These are phyloP conservation scores for Drosophila melanosoma DNA, from an alignment of 2,888 invertebrate species.

Conservation along the genomic window DNA sequence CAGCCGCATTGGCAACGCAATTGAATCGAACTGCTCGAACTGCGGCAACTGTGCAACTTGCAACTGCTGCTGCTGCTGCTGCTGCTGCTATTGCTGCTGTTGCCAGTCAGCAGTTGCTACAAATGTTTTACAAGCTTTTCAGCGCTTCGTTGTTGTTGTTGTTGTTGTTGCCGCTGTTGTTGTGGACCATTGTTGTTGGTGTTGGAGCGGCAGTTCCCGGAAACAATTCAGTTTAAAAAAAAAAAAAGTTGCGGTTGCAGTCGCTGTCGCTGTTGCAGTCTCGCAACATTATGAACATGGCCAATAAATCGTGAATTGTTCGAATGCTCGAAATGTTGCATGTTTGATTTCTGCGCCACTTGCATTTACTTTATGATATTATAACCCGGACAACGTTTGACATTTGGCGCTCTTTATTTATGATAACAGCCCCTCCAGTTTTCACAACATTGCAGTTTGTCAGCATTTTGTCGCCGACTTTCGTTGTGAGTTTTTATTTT, in stretches of 20 bases:
- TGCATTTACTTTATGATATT: conserved; percentile 80
- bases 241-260: conserved; percentile 11
- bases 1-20: conserved; percentile 56
- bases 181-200: conserved; percentile 62
- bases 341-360: conserved; percentile 79
- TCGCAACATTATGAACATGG: conserved; percentile 69
- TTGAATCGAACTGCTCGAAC: conserved; percentile 57
- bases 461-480: conserved; percentile 74
- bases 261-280: conserved; percentile 1
- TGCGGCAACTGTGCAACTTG: conserved; percentile 29
- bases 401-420: conserved; percentile 74
- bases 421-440: conserved; percentile 67
- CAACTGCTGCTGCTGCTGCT: conserved; percentile 39
- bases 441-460: conserved; percentile 64
- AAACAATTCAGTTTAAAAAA: conserved; percentile 77
- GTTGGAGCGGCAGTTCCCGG: conserved; percentile 75
- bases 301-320: conserved; percentile 78
- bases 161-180: conserved; percentile 62
- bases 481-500: conserved; percentile 36
- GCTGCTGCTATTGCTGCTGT: conserved; percentile 30
- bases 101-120: conserved; percentile 70
- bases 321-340: conserved; percentile 70
- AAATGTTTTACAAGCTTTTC: conserved; percentile 80
- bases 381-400: conserved; percentile 68
- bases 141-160: conserved; percentile 68